phyloP scores from a whole-genome alignment of 1,140 invertebrate genomes.

The Monomorium pharaonis region DNA sequence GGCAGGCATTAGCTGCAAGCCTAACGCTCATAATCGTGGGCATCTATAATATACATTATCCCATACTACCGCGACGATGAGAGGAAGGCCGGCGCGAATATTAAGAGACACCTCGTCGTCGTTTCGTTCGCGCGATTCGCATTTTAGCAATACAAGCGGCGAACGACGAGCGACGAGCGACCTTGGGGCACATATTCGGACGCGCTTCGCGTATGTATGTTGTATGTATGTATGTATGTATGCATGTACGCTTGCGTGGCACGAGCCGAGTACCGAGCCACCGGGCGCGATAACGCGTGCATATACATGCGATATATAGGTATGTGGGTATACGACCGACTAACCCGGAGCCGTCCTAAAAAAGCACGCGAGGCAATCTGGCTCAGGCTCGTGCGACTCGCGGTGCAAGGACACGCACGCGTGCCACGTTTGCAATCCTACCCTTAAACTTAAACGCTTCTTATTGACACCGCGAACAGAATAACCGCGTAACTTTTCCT shows the following conservation, averaged over 20 bases:
- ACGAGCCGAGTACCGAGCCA: background rate
- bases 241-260: slow-evolving; percentile 17
- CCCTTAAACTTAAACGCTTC: too few species aligned
- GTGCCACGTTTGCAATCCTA: background rate
- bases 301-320: slow-evolving; percentile 59
- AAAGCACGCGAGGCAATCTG: slow-evolving; percentile 74
- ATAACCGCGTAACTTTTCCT: too few species aligned
- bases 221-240: too few species aligned
- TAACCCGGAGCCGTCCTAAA: slow-evolving; percentile 74
- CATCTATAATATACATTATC: background rate
- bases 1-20: background rate
- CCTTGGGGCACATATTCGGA: slow-evolving; percentile 77
- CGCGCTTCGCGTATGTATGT: slow-evolving; percentile 52
- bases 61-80: too few species aligned
- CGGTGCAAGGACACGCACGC: slow-evolving; percentile 71
- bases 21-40: background rate
- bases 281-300: slow-evolving; percentile 58
- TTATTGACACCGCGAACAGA: too few species aligned
- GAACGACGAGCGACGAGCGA: slow-evolving; percentile 50
- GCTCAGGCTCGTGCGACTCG: slow-evolving; percentile 65
- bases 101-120: background rate
- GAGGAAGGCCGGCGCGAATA: background rate
- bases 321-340: slow-evolving; percentile 60
- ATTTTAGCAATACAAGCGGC: too few species aligned
- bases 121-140: background rate